Evolutionary conservation across 2,888 invertebrate genomes (phyloP), one percentile per base, ranked within the genome.

Genomic region (Marasmarcha lunaedactyla): DNA sequence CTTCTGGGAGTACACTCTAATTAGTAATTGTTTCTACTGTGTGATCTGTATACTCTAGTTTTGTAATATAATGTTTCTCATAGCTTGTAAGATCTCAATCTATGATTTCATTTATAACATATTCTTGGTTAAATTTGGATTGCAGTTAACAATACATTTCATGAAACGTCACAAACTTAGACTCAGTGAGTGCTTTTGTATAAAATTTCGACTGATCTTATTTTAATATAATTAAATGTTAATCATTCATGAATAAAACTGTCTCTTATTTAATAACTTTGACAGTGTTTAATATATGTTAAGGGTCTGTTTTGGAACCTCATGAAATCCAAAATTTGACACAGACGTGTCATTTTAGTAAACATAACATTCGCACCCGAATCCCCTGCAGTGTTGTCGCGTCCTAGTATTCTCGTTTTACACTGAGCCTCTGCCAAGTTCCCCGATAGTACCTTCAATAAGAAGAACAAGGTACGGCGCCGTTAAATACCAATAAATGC

Each of bases 51-150:
- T 50, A 11, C 12, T 50, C 55, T 52, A 60, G 69, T 79, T 69
- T 78, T 78, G 78, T 81, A 78, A 70, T 59, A 79, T 81, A 79
- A n/a, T n/a, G n/a, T n/a, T 14, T 78, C 73, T 71, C 71, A 63
- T 76, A 78, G 77, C 62, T 56, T 61, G 52, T 79, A 78, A 72
- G 76, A 64, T 53, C 59, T 57, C 4, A 30, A n/a, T 30, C 30
- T 30, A 30, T 11, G 30, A 30, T 3, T 2, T 30, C 2, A n/a
- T 30, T 30, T 4, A 30, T 7, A n/a, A 11, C 11, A 11, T 33
- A 34, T 12, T 34, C 34, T 34, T 34, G 12, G 13, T 34, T 11
- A 5, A 34, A 4, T 11, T 39, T 49, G 43, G 46, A 40, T 52
- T 54, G 54, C n/a, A n/a, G n/a, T n/a, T n/a, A n/a, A n/a, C n/a